Evolutionary conservation across 1,140 invertebrate species (phyloP), one percentile per base, ranked within the genome.

Genomic region (Medauroidea extradentata): DNA sequence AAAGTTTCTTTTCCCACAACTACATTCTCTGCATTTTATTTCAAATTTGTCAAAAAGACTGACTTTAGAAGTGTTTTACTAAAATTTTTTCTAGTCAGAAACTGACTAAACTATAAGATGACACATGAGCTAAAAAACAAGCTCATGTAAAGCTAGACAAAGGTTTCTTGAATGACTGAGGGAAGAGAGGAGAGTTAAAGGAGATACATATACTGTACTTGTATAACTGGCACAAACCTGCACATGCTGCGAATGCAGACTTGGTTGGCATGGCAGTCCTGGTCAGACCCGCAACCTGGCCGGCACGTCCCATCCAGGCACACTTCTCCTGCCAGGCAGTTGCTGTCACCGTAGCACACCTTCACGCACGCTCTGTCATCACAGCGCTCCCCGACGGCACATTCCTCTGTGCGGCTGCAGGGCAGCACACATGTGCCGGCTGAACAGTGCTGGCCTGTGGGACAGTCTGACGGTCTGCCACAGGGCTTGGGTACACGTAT

Each of bases 301-400:
- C 87, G 83, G 67, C 93, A 96, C 21, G 84, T 80, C 38, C 91
- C 90, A 63, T 88, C 84, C n/a, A 85, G 83, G 66, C 93, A 95
- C 42, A 94, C 83, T 79, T 95, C 92, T 53, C 93, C 92, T 7
- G 87, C 85, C 57, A 93, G 76, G 64, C 93, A 96, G 67, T 94
- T 95, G 65, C 87, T 89, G 68, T 93, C 92, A 3, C 87, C 84
- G 67, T 92, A 92, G 70, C 93, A 96, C 27, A 94, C 81, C 77
- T 92, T 93, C 14, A 86, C 78, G 64, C 91, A 95, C 16, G 29
- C 11, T 60, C 84, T 87, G 56, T 88, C 84, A 51, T 82, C 81
- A 65, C 92, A 95, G 48, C 87, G 83, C 75, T 95, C 92, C 13
- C 92, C 92, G 18, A 87, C 79, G 0, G 90, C 91, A 71, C 91